Conservation (phyloP, 2,888 invertebrate species). For the Xestia rhomboidea region DNA sequence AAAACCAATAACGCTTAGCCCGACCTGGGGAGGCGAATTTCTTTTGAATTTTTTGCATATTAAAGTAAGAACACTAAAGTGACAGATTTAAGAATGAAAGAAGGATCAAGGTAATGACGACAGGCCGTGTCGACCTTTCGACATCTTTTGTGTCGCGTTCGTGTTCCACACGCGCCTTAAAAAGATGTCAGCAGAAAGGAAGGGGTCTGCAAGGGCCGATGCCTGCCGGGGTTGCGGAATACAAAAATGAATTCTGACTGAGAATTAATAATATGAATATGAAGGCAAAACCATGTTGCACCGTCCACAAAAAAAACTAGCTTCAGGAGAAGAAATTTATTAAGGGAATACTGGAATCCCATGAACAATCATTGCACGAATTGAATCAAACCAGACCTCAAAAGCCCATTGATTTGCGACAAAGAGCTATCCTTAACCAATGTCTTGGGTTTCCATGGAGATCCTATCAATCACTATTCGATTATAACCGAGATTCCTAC, state of each 20-base stretch:
- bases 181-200: too few relatives aligned
- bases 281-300: not conserved
- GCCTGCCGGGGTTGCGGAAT: too few relatives aligned
- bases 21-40: not conserved
- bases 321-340: not conserved
- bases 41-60: not conserved
- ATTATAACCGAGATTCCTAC: slow-evolving; percentile 14
- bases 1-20: too few relatives aligned
- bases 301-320: not conserved
- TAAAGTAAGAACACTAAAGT: not conserved
- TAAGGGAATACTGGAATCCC: not conserved
- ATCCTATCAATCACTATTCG: slow-evolving; percentile 9
- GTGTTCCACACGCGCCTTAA: too few relatives aligned
- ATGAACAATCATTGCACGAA: not conserved
- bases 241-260: not conserved
- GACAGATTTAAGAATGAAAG: not conserved
- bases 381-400: slow-evolving; percentile 1
- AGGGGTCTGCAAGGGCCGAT: too few relatives aligned
- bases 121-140: too few relatives aligned
- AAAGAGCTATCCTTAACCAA: not conserved
- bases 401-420: not conserved
- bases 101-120: not conserved
- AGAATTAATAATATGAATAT: too few relatives aligned
- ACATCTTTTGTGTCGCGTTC: too few relatives aligned
- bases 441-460: not conserved